phyloP scores from a whole-genome alignment of 2,113 vertebrate genomes.

The Megaleporinus macrocephalus region DNA sequence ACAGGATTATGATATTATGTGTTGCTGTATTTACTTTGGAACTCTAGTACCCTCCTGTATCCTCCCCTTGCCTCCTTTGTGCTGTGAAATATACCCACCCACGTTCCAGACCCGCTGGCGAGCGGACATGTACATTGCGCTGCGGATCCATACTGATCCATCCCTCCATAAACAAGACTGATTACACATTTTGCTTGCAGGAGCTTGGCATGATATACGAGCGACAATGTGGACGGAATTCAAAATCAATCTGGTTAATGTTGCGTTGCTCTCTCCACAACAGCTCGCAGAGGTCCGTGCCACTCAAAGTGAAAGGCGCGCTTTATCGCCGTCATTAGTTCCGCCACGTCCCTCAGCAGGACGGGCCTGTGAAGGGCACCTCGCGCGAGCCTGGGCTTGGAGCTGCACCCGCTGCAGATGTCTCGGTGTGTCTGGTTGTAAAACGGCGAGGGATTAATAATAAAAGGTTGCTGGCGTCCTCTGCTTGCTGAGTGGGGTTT shows the following conservation, averaged over 20 bases:
- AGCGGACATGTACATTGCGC: conserved; percentile 43
- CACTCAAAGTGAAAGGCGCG: conserved; percentile 58
- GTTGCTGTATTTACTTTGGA: not conserved
- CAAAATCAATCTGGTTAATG: conserved; percentile 77
- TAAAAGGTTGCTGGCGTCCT: not conserved
- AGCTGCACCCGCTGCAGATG: not conserved
- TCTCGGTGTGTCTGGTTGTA: not conserved
- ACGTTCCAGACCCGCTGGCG: conserved; percentile 40
- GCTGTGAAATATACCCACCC: conserved; percentile 54
- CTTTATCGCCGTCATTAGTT: conserved; percentile 72
- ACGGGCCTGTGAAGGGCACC: conserved; percentile 68
- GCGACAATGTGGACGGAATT: conserved; percentile 64
- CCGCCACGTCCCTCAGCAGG: conserved; percentile 56
- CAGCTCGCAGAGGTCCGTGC: conserved; percentile 40
- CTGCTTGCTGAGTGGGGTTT: not conserved
- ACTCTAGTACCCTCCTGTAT: not conserved
- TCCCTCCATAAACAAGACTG: conserved; percentile 71
- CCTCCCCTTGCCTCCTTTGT: not conserved
- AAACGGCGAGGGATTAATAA: not conserved
- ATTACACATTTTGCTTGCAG: conserved; percentile 63
- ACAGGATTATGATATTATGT: conserved; percentile 9
- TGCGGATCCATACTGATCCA: conserved; percentile 66
- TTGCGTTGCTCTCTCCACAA: conserved; percentile 60
- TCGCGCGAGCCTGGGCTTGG: not conserved
- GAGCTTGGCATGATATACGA: conserved; percentile 68